Conservation (phyloP, 2,797 vertebrate species). For the Gorsachius magnificus region DNA sequence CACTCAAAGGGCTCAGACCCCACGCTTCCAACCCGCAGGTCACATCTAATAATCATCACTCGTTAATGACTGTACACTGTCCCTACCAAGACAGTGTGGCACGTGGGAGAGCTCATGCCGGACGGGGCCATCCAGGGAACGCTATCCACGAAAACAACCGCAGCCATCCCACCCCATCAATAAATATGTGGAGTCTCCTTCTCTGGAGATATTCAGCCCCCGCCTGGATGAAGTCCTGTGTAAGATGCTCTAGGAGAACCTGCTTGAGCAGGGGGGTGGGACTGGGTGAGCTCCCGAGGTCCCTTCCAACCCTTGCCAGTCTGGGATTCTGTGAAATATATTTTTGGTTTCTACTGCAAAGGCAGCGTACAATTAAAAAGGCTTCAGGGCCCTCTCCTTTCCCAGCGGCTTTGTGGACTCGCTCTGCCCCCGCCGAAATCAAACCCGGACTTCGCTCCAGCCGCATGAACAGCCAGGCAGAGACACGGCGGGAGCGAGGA, state of each 20-base stretch:
- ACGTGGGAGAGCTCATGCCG: neutral
- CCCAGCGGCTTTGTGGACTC: neutral
- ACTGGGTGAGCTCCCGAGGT: no score
- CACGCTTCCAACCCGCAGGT: accelerated
- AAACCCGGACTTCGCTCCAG: no score
- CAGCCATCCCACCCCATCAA: neutral
- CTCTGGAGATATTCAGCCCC: no score
- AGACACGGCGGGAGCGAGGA: neutral
- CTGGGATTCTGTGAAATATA: no score
- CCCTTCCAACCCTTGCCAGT: no score
- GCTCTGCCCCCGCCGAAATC: accelerated
- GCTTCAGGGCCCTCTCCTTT: neutral
- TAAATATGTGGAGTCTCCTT: neutral
- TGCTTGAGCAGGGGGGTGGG: no score
- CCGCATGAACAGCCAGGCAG: neutral
- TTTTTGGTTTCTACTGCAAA: neutral
- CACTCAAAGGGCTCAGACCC: neutral
- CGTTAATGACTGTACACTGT: accelerated
- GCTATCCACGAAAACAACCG: neutral
- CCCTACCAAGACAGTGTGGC: accelerated
- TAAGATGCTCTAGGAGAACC: no score
- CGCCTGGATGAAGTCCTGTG: no score
- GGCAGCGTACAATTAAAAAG: neutral
- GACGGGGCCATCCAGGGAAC: neutral
- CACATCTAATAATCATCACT: neutral